Evolutionary conservation across 2,888 invertebrate genomes (phyloP).

Genomic region (Arge pagana): DNA sequence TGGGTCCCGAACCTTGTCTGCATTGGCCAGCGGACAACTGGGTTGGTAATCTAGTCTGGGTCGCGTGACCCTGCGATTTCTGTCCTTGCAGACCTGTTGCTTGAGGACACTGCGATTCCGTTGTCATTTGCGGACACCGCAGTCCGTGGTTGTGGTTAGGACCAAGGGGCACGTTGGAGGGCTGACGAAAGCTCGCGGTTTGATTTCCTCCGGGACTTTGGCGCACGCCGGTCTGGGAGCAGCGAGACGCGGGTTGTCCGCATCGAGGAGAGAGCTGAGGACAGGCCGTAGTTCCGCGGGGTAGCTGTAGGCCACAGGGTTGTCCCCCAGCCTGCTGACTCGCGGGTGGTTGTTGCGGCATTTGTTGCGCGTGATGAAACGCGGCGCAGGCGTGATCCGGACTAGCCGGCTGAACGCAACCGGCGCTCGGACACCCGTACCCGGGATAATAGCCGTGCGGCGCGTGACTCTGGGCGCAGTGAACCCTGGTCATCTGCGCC

Average conservation of each 20-base stretch:
- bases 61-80: background rate
- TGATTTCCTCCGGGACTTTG: slow-evolving; percentile 47
- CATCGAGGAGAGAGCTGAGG: slow-evolving; percentile 48
- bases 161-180: slow-evolving; percentile 32
- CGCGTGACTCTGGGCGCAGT: slow-evolving; percentile 43
- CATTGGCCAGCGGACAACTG: slow-evolving; percentile 2
- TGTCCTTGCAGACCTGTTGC: slow-evolving; percentile 23
- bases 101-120: slow-evolving; percentile 36
- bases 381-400: slow-evolving; percentile 32
- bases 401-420: slow-evolving; percentile 38
- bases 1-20: background rate
- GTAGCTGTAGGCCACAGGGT: slow-evolving; percentile 24
- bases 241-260: slow-evolving; percentile 58
- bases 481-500: slow-evolving; percentile 50
- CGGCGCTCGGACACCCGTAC: slow-evolving; percentile 44
- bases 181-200: slow-evolving; percentile 53
- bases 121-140: slow-evolving; percentile 35
- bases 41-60: background rate
- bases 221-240: slow-evolving; percentile 57
- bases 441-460: slow-evolving; percentile 44
- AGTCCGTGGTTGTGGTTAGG: slow-evolving; percentile 15
- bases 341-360: slow-evolving; percentile 21
- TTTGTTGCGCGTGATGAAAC: slow-evolving; percentile 21
- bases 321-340: slow-evolving; percentile 26
- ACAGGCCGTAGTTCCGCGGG: slow-evolving; percentile 38